Evolutionary conservation across 2,888 invertebrate species (phyloP).

Genomic region (Acrobasis consociella): DNA sequence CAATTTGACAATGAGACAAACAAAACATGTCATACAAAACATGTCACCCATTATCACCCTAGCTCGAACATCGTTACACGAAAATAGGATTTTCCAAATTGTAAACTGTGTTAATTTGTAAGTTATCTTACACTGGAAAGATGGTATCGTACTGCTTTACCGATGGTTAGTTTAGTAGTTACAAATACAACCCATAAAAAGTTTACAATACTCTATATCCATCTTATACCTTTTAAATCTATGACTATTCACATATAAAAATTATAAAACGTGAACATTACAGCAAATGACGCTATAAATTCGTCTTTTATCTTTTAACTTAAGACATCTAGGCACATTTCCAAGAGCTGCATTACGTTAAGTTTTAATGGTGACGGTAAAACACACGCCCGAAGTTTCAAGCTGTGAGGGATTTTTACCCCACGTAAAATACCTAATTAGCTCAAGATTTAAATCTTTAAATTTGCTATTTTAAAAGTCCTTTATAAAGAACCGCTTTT

Average conservation of each 20-base stretch:
- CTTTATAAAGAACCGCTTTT: slow-evolving; percentile 55
- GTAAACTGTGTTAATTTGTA: too few relatives aligned
- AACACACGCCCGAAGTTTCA: slow-evolving; percentile 50
- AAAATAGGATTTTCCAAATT: too few relatives aligned
- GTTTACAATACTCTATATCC: too few relatives aligned
- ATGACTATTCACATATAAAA: neutral
- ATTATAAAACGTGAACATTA: neutral
- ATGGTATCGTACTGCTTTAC: too few relatives aligned
- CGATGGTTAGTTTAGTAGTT: too few relatives aligned
- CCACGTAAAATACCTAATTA: slow-evolving; percentile 36
- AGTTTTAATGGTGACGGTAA: slow-evolving; percentile 50
- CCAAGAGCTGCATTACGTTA: slow-evolving; percentile 35
- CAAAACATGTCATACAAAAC: too few relatives aligned
- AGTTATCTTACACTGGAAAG: too few relatives aligned
- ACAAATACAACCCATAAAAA: too few relatives aligned
- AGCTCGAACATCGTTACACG: too few relatives aligned
- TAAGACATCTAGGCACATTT: slow-evolving; percentile 13
- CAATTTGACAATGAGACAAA: too few relatives aligned
- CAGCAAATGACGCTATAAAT: neutral
- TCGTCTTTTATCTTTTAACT: slow-evolving; percentile 17
- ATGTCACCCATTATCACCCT: too few relatives aligned
- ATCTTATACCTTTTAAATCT: too few relatives aligned
- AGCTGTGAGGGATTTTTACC: slow-evolving; percentile 48
- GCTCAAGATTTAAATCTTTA: slow-evolving; percentile 5
- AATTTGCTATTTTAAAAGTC: slow-evolving; percentile 60